Conservation (phyloP, 2,888 invertebrate genomes). For the Lepidocyrtinus sp. region DNA sequence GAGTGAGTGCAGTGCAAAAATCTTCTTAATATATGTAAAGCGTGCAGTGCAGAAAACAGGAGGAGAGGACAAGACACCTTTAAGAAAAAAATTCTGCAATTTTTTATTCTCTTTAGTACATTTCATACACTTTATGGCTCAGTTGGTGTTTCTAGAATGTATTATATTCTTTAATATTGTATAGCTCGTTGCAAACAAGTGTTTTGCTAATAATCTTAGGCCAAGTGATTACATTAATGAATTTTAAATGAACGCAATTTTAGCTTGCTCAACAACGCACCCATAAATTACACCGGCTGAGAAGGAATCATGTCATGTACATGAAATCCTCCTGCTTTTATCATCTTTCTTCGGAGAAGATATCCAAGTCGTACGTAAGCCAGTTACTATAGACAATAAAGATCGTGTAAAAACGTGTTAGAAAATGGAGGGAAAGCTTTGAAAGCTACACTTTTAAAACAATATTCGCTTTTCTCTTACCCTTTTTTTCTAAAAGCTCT, state of each 20-base stretch:
- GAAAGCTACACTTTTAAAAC: no score
- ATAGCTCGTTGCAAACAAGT: conserved; percentile 19
- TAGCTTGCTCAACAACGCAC: conserved; percentile 28
- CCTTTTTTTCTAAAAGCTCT: conserved; percentile 19
- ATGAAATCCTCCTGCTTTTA: not conserved
- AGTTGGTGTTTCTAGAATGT: not conserved
- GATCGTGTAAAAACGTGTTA: not conserved
- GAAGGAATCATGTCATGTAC: not conserved
- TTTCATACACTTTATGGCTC: not conserved
- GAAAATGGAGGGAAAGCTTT: no score
- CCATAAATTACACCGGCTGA: conserved; percentile 37
- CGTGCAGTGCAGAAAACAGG: no score
- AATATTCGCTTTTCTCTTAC: not conserved
- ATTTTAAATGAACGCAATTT: conserved; percentile 34
- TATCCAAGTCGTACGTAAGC: not conserved
- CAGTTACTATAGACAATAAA: not conserved
- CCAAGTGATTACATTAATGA: conserved; percentile 40
- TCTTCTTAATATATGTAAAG: conserved; percentile 15
- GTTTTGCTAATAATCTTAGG: conserved; percentile 24
- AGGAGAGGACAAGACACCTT: no score
- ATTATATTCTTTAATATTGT: not conserved
- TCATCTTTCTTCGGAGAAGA: not conserved
- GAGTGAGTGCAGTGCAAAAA: not conserved
- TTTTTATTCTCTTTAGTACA: not conserved
- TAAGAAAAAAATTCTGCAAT: no score